phyloP scores from a whole-genome alignment of 1,140 invertebrate genomes.

The Nixonia krombeini region DNA sequence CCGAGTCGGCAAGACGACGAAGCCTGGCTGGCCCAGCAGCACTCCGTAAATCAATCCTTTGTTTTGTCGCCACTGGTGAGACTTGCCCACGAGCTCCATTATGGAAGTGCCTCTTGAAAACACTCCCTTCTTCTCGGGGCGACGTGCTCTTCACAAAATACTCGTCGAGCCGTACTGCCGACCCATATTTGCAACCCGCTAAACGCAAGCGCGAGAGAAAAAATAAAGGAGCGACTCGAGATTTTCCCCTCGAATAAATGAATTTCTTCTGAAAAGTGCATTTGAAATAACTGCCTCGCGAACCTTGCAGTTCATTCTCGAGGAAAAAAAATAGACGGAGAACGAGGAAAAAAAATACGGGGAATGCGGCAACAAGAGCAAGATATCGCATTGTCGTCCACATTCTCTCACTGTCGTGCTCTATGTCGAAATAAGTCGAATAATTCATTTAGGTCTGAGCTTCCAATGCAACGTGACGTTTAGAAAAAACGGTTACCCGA shows the following conservation, averaged over 20 bases:
- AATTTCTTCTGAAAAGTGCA: slow-evolving; percentile 35
- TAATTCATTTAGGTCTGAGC: too few relatives aligned
- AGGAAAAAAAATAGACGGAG: not conserved
- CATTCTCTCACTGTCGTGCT: too few relatives aligned
- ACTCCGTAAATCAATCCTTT: slow-evolving; percentile 48
- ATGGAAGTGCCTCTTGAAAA: slow-evolving; percentile 46
- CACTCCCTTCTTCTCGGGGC: slow-evolving; percentile 19
- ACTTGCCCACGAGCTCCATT: slow-evolving; percentile 41
- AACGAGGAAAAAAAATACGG: not conserved
- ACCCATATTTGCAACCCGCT: slow-evolving; percentile 25
- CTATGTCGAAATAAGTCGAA: too few relatives aligned
- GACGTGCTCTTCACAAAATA: slow-evolving; percentile 41
- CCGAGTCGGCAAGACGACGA: not conserved
- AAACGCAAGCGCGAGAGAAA: slow-evolving; percentile 10
- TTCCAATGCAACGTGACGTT: too few relatives aligned
- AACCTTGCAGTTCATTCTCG: slow-evolving; percentile 25
- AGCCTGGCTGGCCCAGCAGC: slow-evolving; percentile 2
- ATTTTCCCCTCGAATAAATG: slow-evolving; percentile 32
- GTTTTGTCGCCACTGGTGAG: slow-evolving; percentile 38
- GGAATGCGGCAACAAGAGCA: too few relatives aligned
- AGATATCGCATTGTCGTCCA: too few relatives aligned
- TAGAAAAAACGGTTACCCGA: too few relatives aligned
- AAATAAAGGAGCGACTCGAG: slow-evolving; percentile 22
- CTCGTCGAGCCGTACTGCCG: slow-evolving; percentile 24
- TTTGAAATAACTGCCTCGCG: slow-evolving; percentile 30